phyloP scores from a whole-genome alignment of 2,888 invertebrate species.

The Drosophila mulleri region DNA sequence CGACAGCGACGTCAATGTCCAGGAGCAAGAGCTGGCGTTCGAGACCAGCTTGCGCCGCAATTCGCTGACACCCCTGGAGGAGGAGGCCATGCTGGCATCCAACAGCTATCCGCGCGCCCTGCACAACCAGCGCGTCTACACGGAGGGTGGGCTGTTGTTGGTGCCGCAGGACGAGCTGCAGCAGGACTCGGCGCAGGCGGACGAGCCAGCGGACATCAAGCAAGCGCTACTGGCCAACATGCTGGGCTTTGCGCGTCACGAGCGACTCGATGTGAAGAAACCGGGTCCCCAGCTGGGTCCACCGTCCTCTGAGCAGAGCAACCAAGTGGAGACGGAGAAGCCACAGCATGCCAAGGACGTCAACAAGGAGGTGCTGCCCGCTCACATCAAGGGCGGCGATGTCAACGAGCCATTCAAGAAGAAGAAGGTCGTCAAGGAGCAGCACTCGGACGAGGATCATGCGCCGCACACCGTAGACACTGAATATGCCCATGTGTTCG shows the following conservation, averaged over 20 bases:
- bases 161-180: constrained; percentile 84
- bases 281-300: constrained; percentile 91
- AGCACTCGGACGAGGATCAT: constrained; percentile 86
- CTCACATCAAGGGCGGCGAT: constrained; percentile 81
- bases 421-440: constrained; percentile 82
- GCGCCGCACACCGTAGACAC: constrained; percentile 89
- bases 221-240: constrained; percentile 86
- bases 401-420: constrained; percentile 81
- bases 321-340: constrained; percentile 67
- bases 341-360: constrained; percentile 42
- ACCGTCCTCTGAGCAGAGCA: constrained; percentile 63
- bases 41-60: constrained; percentile 74
- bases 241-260: constrained; percentile 93
- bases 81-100: constrained; percentile 82
- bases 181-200: constrained; percentile 51
- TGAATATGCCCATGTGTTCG: constrained; percentile 91
- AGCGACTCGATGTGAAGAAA: constrained; percentile 96
- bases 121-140: constrained; percentile 85
- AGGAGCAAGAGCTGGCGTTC: constrained; percentile 61
- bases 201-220: constrained; percentile 56
- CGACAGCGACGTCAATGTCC: constrained; percentile 32
- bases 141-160: constrained; percentile 88
- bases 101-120: constrained; percentile 72
- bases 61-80: constrained; percentile 77
- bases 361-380: constrained; percentile 83